These are phyloP conservation scores for Macroteleia sp. DNA, from an alignment of 2,888 invertebrate genomes.

Conservation along the genomic window DNA sequence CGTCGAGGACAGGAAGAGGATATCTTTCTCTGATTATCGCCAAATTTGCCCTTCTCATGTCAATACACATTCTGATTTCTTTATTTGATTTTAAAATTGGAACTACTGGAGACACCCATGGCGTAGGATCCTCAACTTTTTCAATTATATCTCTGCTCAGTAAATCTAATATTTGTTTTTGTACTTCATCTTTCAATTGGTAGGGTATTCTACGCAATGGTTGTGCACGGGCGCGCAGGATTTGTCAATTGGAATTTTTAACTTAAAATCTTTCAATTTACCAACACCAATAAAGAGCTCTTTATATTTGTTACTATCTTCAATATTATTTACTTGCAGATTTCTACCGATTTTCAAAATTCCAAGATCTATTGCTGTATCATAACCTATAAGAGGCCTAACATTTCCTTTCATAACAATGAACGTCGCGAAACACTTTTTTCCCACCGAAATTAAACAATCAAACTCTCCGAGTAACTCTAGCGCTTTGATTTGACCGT, in stretches of 20 bases:
- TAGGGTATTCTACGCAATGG: too few relatives aligned
- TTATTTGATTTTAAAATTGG: too few relatives aligned
- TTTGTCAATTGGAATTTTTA: conserved; percentile 69
- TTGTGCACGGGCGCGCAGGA: too few relatives aligned
- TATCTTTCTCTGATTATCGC: too few relatives aligned
- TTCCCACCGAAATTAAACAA: conserved; percentile 50
- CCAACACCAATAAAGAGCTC: conserved; percentile 2
- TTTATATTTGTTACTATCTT: background rate
- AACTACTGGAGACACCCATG: too few relatives aligned
- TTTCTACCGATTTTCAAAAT: conserved; percentile 62
- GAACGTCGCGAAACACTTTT: conserved; percentile 45
- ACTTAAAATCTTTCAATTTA: conserved; percentile 71
- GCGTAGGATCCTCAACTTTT: too few relatives aligned
- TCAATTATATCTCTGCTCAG: too few relatives aligned
- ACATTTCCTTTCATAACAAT: conserved; percentile 43
- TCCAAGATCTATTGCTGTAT: conserved; percentile 59
- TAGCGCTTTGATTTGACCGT: conserved; percentile 54
- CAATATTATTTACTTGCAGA: conserved; percentile 13
- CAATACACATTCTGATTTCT: too few relatives aligned
- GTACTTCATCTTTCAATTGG: too few relatives aligned
- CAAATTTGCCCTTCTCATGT: too few relatives aligned
- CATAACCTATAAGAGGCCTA: conserved; percentile 62
- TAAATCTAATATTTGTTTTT: too few relatives aligned
- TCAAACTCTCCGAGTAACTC: conserved; percentile 65
- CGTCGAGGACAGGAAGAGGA: too few relatives aligned